Percentiles rank a stretch among this genome's conserved stretches.
Evolutionary conservation across 2,113 vertebrate genomes (phyloP).

Genomic region (Lipotes vexillifer): DNA sequence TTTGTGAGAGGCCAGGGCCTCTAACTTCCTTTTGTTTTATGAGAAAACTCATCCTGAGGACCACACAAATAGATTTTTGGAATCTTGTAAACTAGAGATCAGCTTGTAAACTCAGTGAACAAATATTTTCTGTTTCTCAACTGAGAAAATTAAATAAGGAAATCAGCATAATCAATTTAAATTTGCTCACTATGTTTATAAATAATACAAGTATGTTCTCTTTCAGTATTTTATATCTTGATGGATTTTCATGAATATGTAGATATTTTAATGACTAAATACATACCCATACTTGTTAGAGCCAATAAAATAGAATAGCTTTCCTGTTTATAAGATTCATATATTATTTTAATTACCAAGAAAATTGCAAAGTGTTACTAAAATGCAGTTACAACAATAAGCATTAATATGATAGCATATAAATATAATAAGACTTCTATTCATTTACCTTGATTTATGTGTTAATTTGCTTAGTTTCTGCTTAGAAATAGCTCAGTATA

Average conservation of each 20-base stretch:
- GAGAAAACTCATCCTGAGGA: neutral
- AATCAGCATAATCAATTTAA: neutral
- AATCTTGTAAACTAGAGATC: neutral
- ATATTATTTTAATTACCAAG: conserved; percentile 7
- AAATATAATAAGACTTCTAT: neutral
- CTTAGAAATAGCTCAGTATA: neutral
- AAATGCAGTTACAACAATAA: neutral
- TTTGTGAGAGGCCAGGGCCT: neutral
- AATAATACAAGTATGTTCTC: neutral
- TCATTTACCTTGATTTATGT: neutral
- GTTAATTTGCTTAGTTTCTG: neutral
- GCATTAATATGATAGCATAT: neutral
- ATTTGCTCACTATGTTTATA: neutral
- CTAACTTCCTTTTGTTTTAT: neutral
- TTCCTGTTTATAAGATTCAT: neutral
- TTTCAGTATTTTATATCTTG: neutral
- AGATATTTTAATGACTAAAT: conserved; percentile 21
- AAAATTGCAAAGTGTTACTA: neutral
- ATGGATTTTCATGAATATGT: conserved; percentile 11
- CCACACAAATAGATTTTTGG: neutral
- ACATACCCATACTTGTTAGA: neutral
- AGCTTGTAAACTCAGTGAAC: neutral
- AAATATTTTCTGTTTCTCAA: conserved; percentile 11
- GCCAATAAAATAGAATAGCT: neutral
- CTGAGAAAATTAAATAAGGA: conserved; percentile 26